These are phyloP conservation scores for Eretmochelys imbricata DNA, from an alignment of 2,113 vertebrate genomes.

Conservation along the genomic window DNA sequence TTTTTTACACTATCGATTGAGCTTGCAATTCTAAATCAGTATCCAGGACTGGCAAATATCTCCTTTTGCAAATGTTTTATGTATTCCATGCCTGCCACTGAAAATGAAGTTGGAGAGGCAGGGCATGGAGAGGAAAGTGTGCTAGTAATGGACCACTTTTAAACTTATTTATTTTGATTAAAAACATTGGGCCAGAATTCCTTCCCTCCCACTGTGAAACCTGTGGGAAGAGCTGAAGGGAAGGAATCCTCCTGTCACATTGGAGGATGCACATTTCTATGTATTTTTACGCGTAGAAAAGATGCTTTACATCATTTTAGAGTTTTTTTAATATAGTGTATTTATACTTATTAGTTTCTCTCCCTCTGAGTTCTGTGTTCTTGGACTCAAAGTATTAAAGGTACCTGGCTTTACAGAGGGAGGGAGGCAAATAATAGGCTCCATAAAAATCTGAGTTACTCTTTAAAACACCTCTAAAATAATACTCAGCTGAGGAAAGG, in stretches of 20 bases:
- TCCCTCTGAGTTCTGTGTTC: neutral
- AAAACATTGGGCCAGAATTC: neutral
- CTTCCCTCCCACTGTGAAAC: neutral
- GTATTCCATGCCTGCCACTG: neutral
- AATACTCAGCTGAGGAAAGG: neutral
- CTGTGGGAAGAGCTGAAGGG: neutral
- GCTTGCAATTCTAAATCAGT: neutral
- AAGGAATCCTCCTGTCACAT: neutral
- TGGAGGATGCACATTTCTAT: neutral
- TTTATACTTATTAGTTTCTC: neutral
- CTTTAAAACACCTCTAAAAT: neutral
- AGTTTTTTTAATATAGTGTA: neutral
- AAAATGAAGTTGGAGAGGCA: neutral
- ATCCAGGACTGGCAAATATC: accelerated
- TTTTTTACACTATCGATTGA: neutral
- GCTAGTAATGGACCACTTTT: neutral
- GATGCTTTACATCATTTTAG: neutral
- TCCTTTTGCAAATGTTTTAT: accelerated
- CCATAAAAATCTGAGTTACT: neutral
- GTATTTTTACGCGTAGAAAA: neutral
- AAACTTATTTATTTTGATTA: neutral
- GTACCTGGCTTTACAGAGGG: neutral
- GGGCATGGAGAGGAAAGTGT: neutral
- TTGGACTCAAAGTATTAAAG: neutral
- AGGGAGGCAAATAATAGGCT: neutral